Base-by-base conservation (phyloP, 2,797 vertebrate species). In the Labeo calbasu region DNA sequence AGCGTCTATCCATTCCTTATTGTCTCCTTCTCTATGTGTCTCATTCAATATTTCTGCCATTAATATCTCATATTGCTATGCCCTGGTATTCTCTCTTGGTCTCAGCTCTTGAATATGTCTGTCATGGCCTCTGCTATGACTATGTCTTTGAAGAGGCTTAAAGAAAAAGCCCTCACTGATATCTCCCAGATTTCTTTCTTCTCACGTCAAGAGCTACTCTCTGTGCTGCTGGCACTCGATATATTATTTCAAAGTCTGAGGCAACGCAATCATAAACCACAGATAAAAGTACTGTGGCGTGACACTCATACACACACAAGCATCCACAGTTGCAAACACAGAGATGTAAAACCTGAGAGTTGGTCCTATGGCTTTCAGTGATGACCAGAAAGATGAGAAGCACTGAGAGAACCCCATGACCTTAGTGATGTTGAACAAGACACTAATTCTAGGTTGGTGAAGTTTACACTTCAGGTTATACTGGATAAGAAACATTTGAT, bases 211-310 rank as follows among this genome's bases (percentile, higher is more conserved):
- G 87, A 86, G 87, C 17, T 46, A 76, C 85, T 79, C 77, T 88
- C 84, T 76, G 86, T 1, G 80, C 90, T 85, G 6, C 69, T 84
- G 90, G 90, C 92, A 82, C 80, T 87, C 88, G 70, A 88, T 88
- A 88, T 87, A 84, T 85, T 87, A 90, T 94, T 93, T 92, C 87
- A 93, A 91, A 93, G 91, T 87, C 85, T 57, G 75, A 91, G 89
- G 91, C 82, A 88, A 90, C 66, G 84, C 85, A 91, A 88, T 90
- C 89, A 89, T 80, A 89, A 87, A 85, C 89, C 85, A 84, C 84
- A 84, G 77, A 78, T 71, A 75, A 87, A 92, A 88, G 86, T 81
- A 86, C 81, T 72, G 19, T 63, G 76, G 81, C 53, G 82, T 82
- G 86, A 85, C 36, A 77, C 73, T 53, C 72, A 77, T 36, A 23